Evolutionary conservation across 2,113 vertebrate genomes (phyloP).

Genomic region (Trachemys scripta): DNA sequence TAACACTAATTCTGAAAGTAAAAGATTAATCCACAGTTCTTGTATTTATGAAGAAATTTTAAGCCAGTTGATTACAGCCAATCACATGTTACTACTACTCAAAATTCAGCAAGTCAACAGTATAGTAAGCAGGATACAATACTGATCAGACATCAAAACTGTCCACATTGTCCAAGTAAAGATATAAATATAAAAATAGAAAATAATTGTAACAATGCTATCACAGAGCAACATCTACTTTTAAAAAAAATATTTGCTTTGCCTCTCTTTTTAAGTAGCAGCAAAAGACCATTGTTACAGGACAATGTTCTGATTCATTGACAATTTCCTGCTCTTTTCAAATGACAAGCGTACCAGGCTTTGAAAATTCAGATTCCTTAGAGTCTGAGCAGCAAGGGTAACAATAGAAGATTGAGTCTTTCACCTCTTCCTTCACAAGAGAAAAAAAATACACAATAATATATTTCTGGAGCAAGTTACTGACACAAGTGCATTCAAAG

Average conservation of each 20-base stretch:
- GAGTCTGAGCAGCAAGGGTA: not conserved
- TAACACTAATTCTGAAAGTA: not conserved
- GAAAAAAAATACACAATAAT: not conserved
- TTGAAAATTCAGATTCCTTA: not conserved
- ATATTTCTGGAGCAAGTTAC: not conserved
- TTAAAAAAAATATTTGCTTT: not conserved
- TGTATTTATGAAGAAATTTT: not conserved
- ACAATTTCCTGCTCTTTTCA: not conserved
- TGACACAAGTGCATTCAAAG: not conserved
- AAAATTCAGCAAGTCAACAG: not conserved
- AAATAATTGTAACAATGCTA: not conserved
- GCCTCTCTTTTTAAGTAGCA: not conserved
- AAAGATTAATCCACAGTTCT: not conserved
- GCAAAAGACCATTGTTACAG: not conserved
- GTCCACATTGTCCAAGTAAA: not conserved
- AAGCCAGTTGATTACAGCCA: not conserved
- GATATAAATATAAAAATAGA: not conserved
- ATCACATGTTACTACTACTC: not conserved
- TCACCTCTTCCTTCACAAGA: not conserved
- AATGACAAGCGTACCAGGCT: not conserved
- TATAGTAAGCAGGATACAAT: not conserved
- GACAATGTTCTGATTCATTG: not conserved
- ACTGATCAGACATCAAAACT: slow-evolving; percentile 48
- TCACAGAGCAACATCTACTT: not conserved
- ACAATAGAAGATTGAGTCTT: not conserved